Base-by-base conservation (phyloP, 2,797 vertebrate genomes). In the Trematomus bernacchii region DNA sequence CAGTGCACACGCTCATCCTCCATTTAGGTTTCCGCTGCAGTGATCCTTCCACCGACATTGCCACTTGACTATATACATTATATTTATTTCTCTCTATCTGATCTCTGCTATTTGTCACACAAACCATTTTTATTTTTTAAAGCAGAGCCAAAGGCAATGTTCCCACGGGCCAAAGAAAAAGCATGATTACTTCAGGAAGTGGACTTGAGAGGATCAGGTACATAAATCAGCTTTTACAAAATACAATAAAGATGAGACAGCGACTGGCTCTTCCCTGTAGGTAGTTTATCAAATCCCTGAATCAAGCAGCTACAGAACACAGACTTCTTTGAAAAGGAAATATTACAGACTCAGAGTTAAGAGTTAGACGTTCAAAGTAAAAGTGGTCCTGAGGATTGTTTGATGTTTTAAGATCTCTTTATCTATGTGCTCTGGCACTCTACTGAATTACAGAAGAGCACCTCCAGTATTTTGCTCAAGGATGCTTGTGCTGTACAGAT, bases 211-310 rank as follows among this genome's bases (percentile, higher is more conserved):
- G 65, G 42, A 53, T 62, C 43, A 40, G 42, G 16, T 19, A 19
- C 62, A 74, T 79, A 66, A 85, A 83, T 84, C 55, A 73, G 69
- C 57, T 75, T 86, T 72, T 57, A 12, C 65, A 67, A 66, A 62
- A 75, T 6, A 68, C 72, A 74, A 42, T 71, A 46, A 80, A 83
- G 78, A 73, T 73, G 19, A 73, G 66, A 67, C 53, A 6, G 11
- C 0, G 62, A 55, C 23, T 44, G 37, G 44, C 19, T 69, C 50
- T 62, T 1, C 42, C 30, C 51, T 11, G 30, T 21, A 64, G 27
- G 33, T 37, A 7, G 6, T 37, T 37, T 37, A 7, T 58, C 0
- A 53, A 73, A 54, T 64, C 64, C 58, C 59, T 47, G 27, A 77
- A 61, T 55, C 0, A 3, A 77, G 64, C 48, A 46, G 42, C 16